Evolutionary conservation across 2,797 vertebrate genomes (phyloP), one percentile per base, ranked within the genome.

Genomic region (Eptatretus atami): DNA sequence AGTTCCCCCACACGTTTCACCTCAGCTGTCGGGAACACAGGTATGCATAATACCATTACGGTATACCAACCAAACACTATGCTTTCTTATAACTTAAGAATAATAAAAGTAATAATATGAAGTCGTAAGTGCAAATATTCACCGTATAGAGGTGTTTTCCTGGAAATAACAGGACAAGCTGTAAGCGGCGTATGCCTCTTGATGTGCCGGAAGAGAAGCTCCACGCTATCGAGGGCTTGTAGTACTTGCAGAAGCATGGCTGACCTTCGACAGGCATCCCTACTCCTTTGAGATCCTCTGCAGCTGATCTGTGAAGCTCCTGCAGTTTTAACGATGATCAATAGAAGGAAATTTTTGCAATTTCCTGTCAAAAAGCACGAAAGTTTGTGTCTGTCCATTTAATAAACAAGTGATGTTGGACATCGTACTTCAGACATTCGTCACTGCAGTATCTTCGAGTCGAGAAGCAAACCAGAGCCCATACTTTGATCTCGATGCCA

Each of bases 1-100:
- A 87, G 95, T 73, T 96, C 90, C 65, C 90, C 90, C 63, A 98
- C 90, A 2, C 88, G 87, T 70, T 98, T 98, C 65, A 95, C 90
- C 73, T 98, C 90, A 1, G 88, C 90, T 95, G 66, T 0, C 2
- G 71, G 64, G 53, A 10, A 52, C 55, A 24, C 63, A 64, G 31
- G 11, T 19, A 64, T 2, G 11, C 52, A 64, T 2, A 15, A 53
- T 64, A 53, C 44, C 54, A 19, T 44, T 53, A 13, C 11, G 63
- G 25, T 64, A 11, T 52, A 12, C 65, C 19, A 52, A 31, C 10
- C 52, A 9, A 63, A 31, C 19, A 19, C n/a, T 15, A n/a, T 15
- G 54, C 13, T 24, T 15, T 14, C 13, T 52, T 25, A 64, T 57
- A 54, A n/a, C 6, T 3, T 8, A 13, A 15, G 10, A 52, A 60